Evolutionary conservation across 2,797 vertebrate genomes (phyloP).

Genomic region (Thaleichthys pacificus): DNA sequence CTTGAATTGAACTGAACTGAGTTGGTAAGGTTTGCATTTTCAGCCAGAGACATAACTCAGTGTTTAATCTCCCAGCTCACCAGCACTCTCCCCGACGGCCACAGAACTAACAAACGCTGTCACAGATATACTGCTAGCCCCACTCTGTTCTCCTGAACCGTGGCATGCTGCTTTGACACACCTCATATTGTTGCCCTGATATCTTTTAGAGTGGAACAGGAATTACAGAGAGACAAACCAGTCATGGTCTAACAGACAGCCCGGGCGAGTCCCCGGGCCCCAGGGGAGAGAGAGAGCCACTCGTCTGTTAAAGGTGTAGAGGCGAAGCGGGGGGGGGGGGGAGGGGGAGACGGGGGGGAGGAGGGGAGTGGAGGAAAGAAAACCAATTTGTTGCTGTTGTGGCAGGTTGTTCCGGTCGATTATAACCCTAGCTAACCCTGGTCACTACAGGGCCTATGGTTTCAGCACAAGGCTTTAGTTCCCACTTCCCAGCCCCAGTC

Average conservation of each 20-base stretch:
- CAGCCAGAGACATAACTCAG: too few relatives aligned
- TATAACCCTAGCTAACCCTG: slow-evolving; percentile 20
- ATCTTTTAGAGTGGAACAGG: background rate
- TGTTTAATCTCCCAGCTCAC: too few relatives aligned
- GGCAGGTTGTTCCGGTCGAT: slow-evolving; percentile 35
- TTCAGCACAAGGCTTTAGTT: too few relatives aligned
- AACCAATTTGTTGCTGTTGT: slow-evolving; percentile 38
- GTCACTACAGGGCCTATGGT: too few relatives aligned
- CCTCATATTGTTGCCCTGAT: background rate
- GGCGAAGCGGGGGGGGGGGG: background rate
- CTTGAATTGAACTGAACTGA: too few relatives aligned
- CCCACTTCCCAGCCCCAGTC: background rate
- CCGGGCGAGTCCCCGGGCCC: background rate
- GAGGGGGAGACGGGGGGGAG: background rate
- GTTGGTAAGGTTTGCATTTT: too few relatives aligned
- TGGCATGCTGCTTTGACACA: slow-evolving; percentile 4
- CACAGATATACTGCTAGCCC: background rate
- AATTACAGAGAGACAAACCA: background rate
- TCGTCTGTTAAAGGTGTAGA: slow-evolving; percentile 1
- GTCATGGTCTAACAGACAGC: slow-evolving; percentile 6
- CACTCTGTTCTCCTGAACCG: background rate
- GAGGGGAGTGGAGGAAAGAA: slow-evolving; percentile 2
- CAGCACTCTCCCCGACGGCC: background rate
- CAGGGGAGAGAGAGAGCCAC: background rate
- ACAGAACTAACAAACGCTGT: background rate